Evolutionary conservation across 2,888 invertebrate genomes (phyloP), one percentile per base, ranked within the genome.

Genomic region (Scaptomyza cyrtandrae): DNA sequence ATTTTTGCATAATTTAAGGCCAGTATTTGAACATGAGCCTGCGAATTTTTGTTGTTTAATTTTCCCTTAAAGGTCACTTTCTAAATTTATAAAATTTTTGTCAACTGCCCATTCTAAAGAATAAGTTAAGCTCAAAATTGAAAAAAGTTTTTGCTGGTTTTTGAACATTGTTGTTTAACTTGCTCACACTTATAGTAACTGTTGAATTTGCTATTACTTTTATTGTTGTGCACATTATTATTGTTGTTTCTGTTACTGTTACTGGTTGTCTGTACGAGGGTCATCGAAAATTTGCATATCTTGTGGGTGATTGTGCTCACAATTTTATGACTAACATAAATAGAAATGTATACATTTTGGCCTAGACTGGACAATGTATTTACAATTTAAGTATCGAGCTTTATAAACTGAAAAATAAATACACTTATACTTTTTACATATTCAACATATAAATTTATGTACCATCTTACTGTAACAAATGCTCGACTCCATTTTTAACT

Each of bases 1-100:
- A 80, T 75, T 65, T 86, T 88, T 73, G 50, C 60, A 75, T 88
- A 71, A 60, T 67, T 77, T 70, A 80, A 48, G 43, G 48, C 43
- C 49, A 6, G 24, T 33, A 44, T 16, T 14, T 43, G 49, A 61
- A 59, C 64, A 66, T 52, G 50, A 66, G 43, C 48, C 55, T 29
- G 37, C 39, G 54, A 29, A 35, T 57, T 48, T 60, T n/a, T n/a
- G n/a, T n/a, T n/a, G n/a, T n/a, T n/a, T n/a, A n/a, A n/a, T n/a
- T n/a, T n/a, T n/a, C n/a, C n/a, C n/a, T n/a, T n/a, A n/a, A n/a
- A n/a, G n/a, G n/a, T n/a, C n/a, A n/a, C n/a, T n/a, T n/a, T n/a
- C n/a, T n/a, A n/a, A n/a, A n/a, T n/a, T n/a, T n/a, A n/a, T n/a
- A n/a, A n/a, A n/a, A n/a, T n/a, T n/a, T n/a, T n/a, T n/a, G n/a